Base-by-base conservation (phyloP, 2,888 invertebrate species). In the Spisula solida region DNA sequence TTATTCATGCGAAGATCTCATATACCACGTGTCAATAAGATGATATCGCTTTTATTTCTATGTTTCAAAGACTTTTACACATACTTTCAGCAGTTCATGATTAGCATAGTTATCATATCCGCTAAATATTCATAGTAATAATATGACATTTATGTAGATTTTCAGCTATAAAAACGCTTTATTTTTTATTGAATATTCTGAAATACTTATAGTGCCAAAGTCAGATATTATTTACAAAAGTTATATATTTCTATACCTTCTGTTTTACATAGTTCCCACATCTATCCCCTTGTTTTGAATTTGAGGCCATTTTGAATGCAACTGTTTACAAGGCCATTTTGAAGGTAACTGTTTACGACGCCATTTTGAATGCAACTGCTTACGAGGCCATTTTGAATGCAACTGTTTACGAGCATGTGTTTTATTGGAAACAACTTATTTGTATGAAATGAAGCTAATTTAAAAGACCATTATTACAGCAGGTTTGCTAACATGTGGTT, bases 241-340 rank as follows among this genome's bases (percentile, higher is more conserved):
- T 25, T 66, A 66, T 66, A 66, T 66, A 66, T 66, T 66, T 66
- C 60, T 66, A 66, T 66, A 25, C 4, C 25, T 66, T 66, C 18
- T 25, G 25, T 5, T n/a, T 6, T 56, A 18, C 20, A n/a, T 56
- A n/a, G n/a, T 56, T 20, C 12, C 18, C n/a, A 6, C 56, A 56
- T 56, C 20, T 14, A 20, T 20, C 4, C 6, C 20, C n/a, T 41
- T 41, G 41, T 5, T 41, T 41, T 41, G 41, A n/a, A n/a, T n/a
- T n/a, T n/a, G n/a, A n/a, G n/a, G n/a, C n/a, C n/a, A n/a, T n/a
- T n/a, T n/a, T n/a, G n/a, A n/a, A n/a, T n/a, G n/a, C n/a, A n/a
- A n/a, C n/a, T n/a, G n/a, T n/a, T n/a, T n/a, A n/a, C n/a, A n/a
- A n/a, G n/a, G n/a, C n/a, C n/a, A n/a, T n/a, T n/a, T n/a, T n/a